phyloP scores from a whole-genome alignment of 2,888 invertebrate genomes.

The Xylocampa areola region DNA sequence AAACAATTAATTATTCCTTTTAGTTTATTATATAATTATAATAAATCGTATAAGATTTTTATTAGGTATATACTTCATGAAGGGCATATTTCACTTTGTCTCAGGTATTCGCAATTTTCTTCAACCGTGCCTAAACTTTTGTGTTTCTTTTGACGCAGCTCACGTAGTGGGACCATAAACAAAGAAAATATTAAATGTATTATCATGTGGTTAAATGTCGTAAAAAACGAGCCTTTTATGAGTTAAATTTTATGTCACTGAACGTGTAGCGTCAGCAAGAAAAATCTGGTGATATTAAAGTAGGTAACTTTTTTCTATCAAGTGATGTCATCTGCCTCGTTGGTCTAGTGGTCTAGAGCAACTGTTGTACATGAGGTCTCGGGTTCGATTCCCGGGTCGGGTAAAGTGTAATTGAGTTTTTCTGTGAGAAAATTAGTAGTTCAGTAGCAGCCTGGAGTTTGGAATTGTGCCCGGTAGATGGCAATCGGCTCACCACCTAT shows the following conservation, averaged over 20 bases:
- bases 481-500: too few species aligned
- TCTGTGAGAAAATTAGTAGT: too few species aligned
- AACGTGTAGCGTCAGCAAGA: constrained; percentile 40
- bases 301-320: background rate
- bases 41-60: background rate
- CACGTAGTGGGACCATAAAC: constrained; percentile 46
- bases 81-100: background rate
- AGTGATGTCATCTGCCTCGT: too few species aligned
- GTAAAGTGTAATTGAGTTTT: too few species aligned
- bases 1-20: too few species aligned
- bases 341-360: too few species aligned
- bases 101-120: constrained; percentile 8
- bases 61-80: background rate
- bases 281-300: background rate
- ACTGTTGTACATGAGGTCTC: too few species aligned
- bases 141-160: constrained; percentile 18
- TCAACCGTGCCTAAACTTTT: background rate
- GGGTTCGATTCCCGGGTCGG: too few species aligned
- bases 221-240: constrained; percentile 63
- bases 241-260: constrained; percentile 58
- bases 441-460: too few species aligned
- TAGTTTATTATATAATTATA: too few species aligned
- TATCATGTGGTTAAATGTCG: constrained; percentile 52
- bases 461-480: too few species aligned
- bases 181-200: constrained; percentile 45